These are phyloP conservation scores for Gallinago jamesoni DNA, from an alignment of 2,113 vertebrate species.

Conservation along the genomic window DNA sequence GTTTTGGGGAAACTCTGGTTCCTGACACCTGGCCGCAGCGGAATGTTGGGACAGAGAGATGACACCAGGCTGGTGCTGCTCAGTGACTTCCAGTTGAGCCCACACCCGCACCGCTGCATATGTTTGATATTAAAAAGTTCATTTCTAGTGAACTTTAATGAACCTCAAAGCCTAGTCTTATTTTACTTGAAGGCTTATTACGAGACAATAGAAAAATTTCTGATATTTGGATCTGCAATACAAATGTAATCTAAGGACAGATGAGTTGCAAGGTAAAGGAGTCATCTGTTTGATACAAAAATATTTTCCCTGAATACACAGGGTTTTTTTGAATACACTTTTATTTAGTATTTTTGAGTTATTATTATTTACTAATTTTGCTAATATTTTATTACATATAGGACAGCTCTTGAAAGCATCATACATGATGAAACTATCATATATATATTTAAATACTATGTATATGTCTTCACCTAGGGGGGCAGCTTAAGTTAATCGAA, in stretches of 20 bases:
- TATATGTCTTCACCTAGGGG: not conserved
- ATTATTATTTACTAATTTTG: not conserved
- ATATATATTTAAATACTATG: not conserved
- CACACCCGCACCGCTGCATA: rapidly evolving
- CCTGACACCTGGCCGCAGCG: not conserved
- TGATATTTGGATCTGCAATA: not conserved
- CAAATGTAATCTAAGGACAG: not conserved
- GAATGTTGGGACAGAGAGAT: not conserved
- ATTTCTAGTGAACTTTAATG: slow-evolving; percentile 41
- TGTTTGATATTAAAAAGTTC: not conserved
- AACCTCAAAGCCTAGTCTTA: not conserved
- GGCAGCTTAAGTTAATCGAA: not conserved
- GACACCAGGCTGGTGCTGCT: not conserved
- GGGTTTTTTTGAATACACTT: not conserved
- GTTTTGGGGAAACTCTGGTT: not conserved
- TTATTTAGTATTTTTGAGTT: not conserved
- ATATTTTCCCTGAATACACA: not conserved
- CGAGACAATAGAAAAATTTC: not conserved
- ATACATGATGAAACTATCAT: not conserved
- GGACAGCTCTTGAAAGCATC: not conserved
- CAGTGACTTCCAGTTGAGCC: not conserved
- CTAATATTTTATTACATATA: not conserved
- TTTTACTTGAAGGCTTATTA: not conserved
- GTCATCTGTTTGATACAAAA: not conserved
- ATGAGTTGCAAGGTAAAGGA: not conserved